Base-by-base conservation (phyloP, 2,113 vertebrate genomes). In the Beaufortia kweichowensis region DNA sequence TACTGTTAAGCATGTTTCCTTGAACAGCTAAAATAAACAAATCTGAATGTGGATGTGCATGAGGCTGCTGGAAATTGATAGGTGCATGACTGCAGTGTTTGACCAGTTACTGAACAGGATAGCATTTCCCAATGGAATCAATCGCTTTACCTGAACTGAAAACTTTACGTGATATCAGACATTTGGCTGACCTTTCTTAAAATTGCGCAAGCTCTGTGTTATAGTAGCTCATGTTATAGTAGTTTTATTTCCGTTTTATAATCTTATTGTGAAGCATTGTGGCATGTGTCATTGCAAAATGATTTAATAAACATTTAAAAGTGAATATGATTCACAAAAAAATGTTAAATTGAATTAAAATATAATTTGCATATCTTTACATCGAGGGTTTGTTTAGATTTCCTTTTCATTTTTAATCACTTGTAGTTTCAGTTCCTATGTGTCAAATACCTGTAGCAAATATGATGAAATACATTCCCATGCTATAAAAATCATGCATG, bases 1-100 rank as follows among this genome's bases (percentile, higher is more conserved):
- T 81, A 71, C 82, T 31, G 56, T 53, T 77, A 84, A 79, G 31
- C 55, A 50, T 23, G 63, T 75, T 83, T 83, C 79, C 31, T 39
- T 66, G 69, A 78, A 83, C 9, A 29, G 61, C 56, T 75, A 43
- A 71, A 72, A 75, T 35, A 75, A 46, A 74, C 57, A 74, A 19
- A 31, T 61, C 39, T 31, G 57, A 61, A 60, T 74, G 35, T 61
- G 57, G 26, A 43, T 48, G 43, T 60, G n/a, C 33, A 72, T 72
- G 23, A 29, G 43, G 57, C 24, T 28, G 59, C n/a, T 11, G 29
- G 41, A 28, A 17, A 29, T 24, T 24, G 62, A 50, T 29, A 64
- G 60, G 55, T 12, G 12, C 33, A 60, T 60, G 35, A 60, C 23
- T 46, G 39, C 24, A 31, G 10, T 28, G 35, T 55, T 69, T 69